Evolutionary conservation across 2,797 vertebrate species (phyloP), one percentile per base, ranked within the genome.

Genomic region (Gymnodraco acuticeps): DNA sequence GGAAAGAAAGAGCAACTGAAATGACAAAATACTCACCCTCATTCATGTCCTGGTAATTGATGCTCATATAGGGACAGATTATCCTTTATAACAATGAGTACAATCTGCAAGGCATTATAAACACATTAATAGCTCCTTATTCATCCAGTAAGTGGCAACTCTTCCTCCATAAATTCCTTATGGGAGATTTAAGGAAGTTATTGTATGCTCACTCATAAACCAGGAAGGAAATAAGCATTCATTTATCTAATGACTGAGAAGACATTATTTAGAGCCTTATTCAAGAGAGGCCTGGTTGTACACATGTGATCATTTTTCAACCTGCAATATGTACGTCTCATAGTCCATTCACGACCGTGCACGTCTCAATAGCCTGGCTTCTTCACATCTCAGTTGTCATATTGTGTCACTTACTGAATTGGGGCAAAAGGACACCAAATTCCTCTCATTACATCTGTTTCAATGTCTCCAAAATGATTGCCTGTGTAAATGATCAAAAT

Each of bases 151-250:
- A 87, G 79, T 78, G 80, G 69, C 76, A 75, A 74, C 65, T 66
- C 55, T 81, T 38, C 66, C 54, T 64, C 52, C 31, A 53, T 82
- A 78, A 90, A 83, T 70, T 77, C 80, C 75, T 69, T 64, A 61
- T 59, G 75, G 79, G 72, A 59, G 69, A 78, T 83, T 85, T 87
- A 87, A 91, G 89, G 71, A 91, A 82, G 62, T 83, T 69, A 74
- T 80, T 62, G 78, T 71, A 73, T 67, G 63, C 83, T 77, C 51
- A 51, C 78, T 81, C 77, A 82, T 67, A 81, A 90, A 81, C 38
- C 31, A 88, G 85, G 82, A 87, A 86, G 73, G 63, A 71, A 87
- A 90, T 89, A 86, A 87, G 78, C 74, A 61, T 89, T 77, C 10
- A 84, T 89, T 87, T 67, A 75, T 77, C 60, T 87, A 82, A 82